Percentiles rank a stretch among this genome's conserved stretches.
These are phyloP conservation scores for Apis florea DNA, from an alignment of 1,140 invertebrate genomes.

Conservation along the genomic window DNA sequence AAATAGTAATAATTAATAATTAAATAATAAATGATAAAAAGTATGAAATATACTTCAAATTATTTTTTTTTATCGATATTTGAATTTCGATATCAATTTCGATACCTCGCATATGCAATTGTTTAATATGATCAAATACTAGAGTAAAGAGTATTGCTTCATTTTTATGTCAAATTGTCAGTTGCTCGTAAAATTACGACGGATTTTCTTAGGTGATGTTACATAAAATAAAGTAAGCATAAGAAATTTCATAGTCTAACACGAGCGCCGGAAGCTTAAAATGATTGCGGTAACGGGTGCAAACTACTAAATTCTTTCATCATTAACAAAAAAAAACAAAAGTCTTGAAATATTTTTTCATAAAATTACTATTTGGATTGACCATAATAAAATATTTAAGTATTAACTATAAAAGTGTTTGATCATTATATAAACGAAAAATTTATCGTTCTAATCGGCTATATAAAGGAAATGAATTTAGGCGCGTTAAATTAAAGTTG, in stretches of 20 bases:
- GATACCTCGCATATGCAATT: slow-evolving; percentile 17
- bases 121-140: background rate
- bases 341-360: background rate
- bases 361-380: background rate
- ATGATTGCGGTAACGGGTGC: slow-evolving; percentile 22
- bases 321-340: background rate
- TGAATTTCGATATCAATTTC: slow-evolving; percentile 20
- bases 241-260: slow-evolving; percentile 9
- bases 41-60: background rate
- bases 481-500: slow-evolving; percentile 42
- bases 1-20: background rate
- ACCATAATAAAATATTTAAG: background rate
- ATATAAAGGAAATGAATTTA: slow-evolving; percentile 22
- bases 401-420: background rate
- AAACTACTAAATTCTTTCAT: slow-evolving; percentile 16
- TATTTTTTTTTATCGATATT: slow-evolving; percentile 11
- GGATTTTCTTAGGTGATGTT: slow-evolving; percentile 18
- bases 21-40: background rate
- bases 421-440: background rate
- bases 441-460: background rate
- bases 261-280: slow-evolving; percentile 40
- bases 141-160: background rate
- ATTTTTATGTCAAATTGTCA: background rate
- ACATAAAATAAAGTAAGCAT: slow-evolving; percentile 30
- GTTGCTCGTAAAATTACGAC: background rate